Conservation (phyloP, 2,888 invertebrate species). For the Acleris literana region DNA sequence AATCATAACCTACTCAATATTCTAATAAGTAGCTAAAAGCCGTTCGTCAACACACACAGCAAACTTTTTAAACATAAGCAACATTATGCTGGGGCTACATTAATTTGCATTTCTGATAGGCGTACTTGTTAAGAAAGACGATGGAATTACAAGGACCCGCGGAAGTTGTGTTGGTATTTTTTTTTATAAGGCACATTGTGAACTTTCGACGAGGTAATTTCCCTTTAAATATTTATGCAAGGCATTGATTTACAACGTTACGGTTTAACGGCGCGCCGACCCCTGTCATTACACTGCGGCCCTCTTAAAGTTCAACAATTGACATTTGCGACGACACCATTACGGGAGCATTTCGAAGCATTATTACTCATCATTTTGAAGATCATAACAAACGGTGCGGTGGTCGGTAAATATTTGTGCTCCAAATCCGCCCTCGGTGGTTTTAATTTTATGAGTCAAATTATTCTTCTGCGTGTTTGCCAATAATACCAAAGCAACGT, state of each 20-base stretch:
- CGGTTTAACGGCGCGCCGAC: slow-evolving; percentile 62
- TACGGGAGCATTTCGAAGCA: slow-evolving; percentile 57
- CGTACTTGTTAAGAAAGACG: slow-evolving; percentile 30
- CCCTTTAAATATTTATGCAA: slow-evolving; percentile 60
- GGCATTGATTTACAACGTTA: slow-evolving; percentile 70
- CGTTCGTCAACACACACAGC: slow-evolving; percentile 21
- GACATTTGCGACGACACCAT: slow-evolving; percentile 72
- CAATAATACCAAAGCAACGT: no score
- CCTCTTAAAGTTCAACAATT: slow-evolving; percentile 76
- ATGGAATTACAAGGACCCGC: slow-evolving; percentile 25
- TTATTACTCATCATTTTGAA: slow-evolving; percentile 53
- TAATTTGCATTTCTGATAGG: slow-evolving; percentile 33
- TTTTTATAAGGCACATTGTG: slow-evolving; percentile 44
- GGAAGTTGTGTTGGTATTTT: slow-evolving; percentile 27
- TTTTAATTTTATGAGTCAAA: background rate
- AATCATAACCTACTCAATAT: background rate
- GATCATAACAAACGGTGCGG: slow-evolving; percentile 14
- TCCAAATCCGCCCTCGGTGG: background rate
- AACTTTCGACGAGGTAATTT: slow-evolving; percentile 64
- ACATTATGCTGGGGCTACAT: slow-evolving; percentile 26
- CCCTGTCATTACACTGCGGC: slow-evolving; percentile 61
- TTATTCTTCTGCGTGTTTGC: background rate
- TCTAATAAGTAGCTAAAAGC: background rate
- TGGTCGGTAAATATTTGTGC: slow-evolving; percentile 11
- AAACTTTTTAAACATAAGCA: slow-evolving; percentile 29